Percentiles rank a stretch among this genome's conserved stretches.
Conservation (phyloP, 2,113 vertebrate genomes). For the Ancistrus triradiatus region DNA sequence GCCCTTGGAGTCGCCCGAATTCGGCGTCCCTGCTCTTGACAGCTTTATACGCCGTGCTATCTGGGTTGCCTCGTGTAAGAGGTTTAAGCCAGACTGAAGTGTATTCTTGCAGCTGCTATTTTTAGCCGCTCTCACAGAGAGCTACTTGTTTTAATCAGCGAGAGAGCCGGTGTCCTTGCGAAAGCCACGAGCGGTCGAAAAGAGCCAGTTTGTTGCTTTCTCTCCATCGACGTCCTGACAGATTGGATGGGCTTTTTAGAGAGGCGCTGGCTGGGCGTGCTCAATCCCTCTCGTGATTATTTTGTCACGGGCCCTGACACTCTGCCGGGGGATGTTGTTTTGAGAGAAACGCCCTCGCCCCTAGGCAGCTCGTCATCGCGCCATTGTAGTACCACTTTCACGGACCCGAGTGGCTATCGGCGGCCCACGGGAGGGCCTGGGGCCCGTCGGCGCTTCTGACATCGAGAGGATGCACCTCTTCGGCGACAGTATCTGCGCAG, state of each 20-base stretch:
- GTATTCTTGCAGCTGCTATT: background rate
- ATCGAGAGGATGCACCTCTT: background rate
- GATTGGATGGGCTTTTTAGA: slow-evolving; percentile 62
- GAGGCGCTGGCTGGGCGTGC: slow-evolving; percentile 57
- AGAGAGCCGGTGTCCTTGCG: slow-evolving; percentile 65
- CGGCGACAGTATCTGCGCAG: background rate
- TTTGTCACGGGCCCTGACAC: background rate
- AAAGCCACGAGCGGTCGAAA: background rate
- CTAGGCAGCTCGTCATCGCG: background rate
- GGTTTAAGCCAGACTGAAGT: background rate
- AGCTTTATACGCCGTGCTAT: slow-evolving; percentile 4
- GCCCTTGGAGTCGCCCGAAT: no score
- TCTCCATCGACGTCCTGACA: slow-evolving; percentile 53
- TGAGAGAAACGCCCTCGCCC: background rate
- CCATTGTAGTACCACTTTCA: no score
- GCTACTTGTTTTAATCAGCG: slow-evolving; percentile 70
- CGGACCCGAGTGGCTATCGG: background rate
- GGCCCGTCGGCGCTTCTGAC: background rate
- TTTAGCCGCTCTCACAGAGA: slow-evolving; percentile 13
- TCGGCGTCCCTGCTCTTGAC: no score
- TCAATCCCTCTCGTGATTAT: slow-evolving; percentile 48
- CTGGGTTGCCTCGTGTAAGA: slow-evolving; percentile 1
- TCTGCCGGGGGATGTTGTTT: slow-evolving; percentile 1
- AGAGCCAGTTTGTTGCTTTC: slow-evolving; percentile 21
- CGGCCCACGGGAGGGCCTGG: slow-evolving; percentile 6